Base-by-base conservation (phyloP, 2,888 invertebrate species). In the Alitta virens region DNA sequence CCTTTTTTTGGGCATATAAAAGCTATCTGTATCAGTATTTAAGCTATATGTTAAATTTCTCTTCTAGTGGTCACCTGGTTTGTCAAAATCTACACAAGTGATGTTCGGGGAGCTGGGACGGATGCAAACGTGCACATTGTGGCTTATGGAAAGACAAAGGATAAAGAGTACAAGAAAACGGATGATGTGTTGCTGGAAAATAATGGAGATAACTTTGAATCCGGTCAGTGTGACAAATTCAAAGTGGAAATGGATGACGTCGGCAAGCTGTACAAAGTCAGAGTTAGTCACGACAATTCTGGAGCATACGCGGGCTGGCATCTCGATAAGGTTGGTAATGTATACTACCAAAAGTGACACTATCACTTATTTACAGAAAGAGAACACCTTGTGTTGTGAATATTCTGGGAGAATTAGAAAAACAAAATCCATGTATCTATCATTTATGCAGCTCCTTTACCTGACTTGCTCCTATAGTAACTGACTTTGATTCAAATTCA, bases 291-390 rank as follows among this genome's bases (percentile, higher is more conserved):
- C 67, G 82, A 83, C 66, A 77, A 80, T 62, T 68, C 64, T 42
- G 78, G 80, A 1, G 26, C 68, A 2, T 74, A 74, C 46, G 69
- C 82, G 7, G 81, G 78, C n/a, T 83, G 82, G 82, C 81, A 81
- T 72, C 69, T 83, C 2, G 73, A 81, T 46, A 76, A 75, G 75
- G 79, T 81, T 54, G 49, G 64, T 49, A 33, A 12, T n/a, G n/a
- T n/a, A n/a, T n/a, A n/a, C n/a, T n/a, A n/a, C n/a, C n/a, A n/a
- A n/a, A n/a, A n/a, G n/a, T n/a, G n/a, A n/a, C n/a, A n/a, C n/a
- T n/a, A n/a, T n/a, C n/a, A n/a, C n/a, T n/a, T n/a, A n/a, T n/a
- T n/a, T n/a, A n/a, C n/a, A n/a, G n/a, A n/a, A n/a, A n/a, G n/a
- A n/a, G n/a, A n/a, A n/a, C n/a, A n/a, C n/a, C n/a, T n/a, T n/a